Evolutionary conservation across 2,888 invertebrate species (phyloP).

Genomic region (Rotaria sp.): DNA sequence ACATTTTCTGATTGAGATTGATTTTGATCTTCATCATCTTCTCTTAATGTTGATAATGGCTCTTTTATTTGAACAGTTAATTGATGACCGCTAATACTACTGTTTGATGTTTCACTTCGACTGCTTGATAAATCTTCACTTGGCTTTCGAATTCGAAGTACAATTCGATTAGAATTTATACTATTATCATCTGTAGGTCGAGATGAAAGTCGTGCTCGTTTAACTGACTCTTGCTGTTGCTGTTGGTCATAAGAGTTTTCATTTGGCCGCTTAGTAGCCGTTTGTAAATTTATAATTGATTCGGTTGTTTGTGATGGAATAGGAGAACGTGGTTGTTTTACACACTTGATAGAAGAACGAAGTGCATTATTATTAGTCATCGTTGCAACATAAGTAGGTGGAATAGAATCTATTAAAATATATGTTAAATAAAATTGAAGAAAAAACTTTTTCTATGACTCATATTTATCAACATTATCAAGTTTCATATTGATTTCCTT

Average conservation of each 20-base stretch:
- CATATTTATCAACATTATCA: too few relatives aligned
- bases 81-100: background rate
- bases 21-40: background rate
- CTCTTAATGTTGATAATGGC: background rate
- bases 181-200: background rate
- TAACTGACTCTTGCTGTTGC: background rate
- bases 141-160: background rate
- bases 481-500: too few relatives aligned
- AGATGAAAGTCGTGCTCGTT: slow-evolving; percentile 1
- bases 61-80: background rate
- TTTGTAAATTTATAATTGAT: background rate
- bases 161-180: background rate
- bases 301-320: background rate
- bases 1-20: background rate
- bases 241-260: background rate
- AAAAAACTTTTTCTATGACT: too few relatives aligned
- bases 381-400: background rate
- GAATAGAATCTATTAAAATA: background rate
- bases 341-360: background rate
- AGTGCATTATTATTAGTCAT: background rate
- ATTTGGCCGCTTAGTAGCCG: background rate
- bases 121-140: background rate
- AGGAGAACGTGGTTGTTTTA: background rate
- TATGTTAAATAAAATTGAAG: too few relatives aligned
- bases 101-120: background rate